Evolutionary conservation across 2,113 vertebrate species (phyloP).

Genomic region (Tupaia chinensis): DNA sequence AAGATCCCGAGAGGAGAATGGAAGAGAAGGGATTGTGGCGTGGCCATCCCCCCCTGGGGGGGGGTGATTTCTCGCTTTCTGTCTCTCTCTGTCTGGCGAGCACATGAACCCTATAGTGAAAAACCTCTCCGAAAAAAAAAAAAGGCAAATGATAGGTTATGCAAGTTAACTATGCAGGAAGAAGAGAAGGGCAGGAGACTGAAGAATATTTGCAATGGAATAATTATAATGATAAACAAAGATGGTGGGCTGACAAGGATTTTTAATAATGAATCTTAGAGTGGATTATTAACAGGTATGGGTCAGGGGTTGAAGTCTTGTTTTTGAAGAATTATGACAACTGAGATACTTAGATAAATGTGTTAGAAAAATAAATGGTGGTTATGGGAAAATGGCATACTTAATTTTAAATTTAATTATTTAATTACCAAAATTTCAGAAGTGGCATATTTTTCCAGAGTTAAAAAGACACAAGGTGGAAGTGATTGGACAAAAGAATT

Average conservation of each 20-base stretch:
- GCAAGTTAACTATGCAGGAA: background rate
- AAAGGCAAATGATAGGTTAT: background rate
- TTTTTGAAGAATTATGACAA: background rate
- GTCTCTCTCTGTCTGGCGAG: no score
- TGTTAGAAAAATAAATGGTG: background rate
- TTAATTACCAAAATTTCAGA: background rate
- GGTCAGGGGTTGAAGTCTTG: background rate
- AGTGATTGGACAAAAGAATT: background rate
- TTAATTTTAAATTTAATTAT: background rate
- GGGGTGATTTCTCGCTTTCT: no score
- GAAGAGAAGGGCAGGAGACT: background rate
- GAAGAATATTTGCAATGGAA: background rate
- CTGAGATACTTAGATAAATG: background rate
- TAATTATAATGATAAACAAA: background rate
- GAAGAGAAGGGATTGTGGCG: no score
- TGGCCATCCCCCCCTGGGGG: no score
- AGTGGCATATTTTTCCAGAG: background rate
- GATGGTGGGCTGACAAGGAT: background rate
- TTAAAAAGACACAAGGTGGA: background rate
- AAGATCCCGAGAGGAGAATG: no score
- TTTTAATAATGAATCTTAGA: background rate
- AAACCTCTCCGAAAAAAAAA: no score
- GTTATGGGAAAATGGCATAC: background rate
- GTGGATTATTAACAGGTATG: background rate
- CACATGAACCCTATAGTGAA: no score